These are phyloP conservation scores for Lochmaea capreae DNA, from an alignment of 2,888 invertebrate species.

Conservation along the genomic window DNA sequence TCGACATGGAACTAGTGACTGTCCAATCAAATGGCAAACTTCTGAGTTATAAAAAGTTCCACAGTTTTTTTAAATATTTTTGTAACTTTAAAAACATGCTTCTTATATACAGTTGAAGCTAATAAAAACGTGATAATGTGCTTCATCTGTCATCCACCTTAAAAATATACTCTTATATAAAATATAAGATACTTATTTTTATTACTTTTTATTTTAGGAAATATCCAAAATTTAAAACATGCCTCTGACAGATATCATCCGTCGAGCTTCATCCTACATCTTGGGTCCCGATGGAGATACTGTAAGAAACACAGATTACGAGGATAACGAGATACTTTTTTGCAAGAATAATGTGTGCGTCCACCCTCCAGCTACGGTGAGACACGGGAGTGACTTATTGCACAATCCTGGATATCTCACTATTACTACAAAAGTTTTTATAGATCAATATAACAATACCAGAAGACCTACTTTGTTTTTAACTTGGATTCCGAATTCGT, in stretches of 20 bases:
- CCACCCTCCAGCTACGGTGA: slow-evolving; percentile 88
- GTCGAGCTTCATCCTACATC: slow-evolving; percentile 83
- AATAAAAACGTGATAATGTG: too few relatives aligned
- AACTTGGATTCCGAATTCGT: slow-evolving; percentile 95
- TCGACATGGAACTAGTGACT: too few relatives aligned
- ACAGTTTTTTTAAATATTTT: too few relatives aligned
- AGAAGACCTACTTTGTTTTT: slow-evolving; percentile 86
- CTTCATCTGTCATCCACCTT: too few relatives aligned
- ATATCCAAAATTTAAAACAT: slow-evolving; percentile 65
- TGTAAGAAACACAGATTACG: slow-evolving; percentile 74
- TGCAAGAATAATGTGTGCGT: slow-evolving; percentile 98
- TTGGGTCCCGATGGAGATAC: slow-evolving; percentile 74
- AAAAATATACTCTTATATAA: too few relatives aligned
- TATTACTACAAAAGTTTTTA: slow-evolving; percentile 80
- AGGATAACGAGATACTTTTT: slow-evolving; percentile 87
- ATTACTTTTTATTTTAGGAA: slow-evolving; percentile 2
- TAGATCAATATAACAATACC: slow-evolving; percentile 80
- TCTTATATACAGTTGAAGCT: too few relatives aligned
- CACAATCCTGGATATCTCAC: slow-evolving; percentile 95
- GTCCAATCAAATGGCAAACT: too few relatives aligned
- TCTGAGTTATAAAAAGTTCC: too few relatives aligned
- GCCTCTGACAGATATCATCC: slow-evolving; percentile 82
- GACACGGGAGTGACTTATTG: slow-evolving; percentile 84
- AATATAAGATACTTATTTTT: too few relatives aligned
- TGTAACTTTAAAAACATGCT: too few relatives aligned